phyloP scores from a whole-genome alignment of 2,888 invertebrate genomes.

The Nowickia ferox region DNA sequence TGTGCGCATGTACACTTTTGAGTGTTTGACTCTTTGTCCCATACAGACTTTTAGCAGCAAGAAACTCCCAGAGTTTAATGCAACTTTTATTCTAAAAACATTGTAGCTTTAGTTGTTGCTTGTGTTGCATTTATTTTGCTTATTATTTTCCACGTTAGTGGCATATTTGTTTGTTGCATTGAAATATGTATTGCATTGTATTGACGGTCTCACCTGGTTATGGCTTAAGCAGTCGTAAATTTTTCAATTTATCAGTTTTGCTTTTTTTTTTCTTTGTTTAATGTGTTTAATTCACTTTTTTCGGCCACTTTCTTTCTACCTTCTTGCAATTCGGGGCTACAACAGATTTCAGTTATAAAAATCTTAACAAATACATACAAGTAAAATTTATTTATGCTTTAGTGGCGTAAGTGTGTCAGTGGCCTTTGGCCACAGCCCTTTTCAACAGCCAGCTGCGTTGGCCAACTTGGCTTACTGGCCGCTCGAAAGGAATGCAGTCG shows the following conservation, averaged over 20 bases:
- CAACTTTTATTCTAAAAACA: conserved; percentile 30
- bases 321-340: conserved; percentile 49
- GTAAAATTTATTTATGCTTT: conserved; percentile 37
- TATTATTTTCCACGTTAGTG: conserved; percentile 34
- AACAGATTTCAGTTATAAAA: conserved; percentile 35
- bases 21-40: conserved; percentile 56
- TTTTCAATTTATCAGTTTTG: conserved; percentile 67
- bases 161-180: conserved; percentile 39
- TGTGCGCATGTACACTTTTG: conserved; percentile 33
- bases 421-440: conserved; percentile 75
- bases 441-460: conserved; percentile 44
- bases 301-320: conserved; percentile 67
- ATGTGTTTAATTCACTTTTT: conserved; percentile 60
- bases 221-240: conserved; percentile 66
- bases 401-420: conserved; percentile 72
- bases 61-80: conserved; percentile 26
- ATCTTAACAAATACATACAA: conserved; percentile 33
- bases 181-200: conserved; percentile 47
- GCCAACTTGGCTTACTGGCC: conserved; percentile 25
- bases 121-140: conserved; percentile 40
- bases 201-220: conserved; percentile 69
- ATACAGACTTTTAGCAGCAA: conserved; percentile 21
- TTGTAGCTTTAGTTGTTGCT: conserved; percentile 15
- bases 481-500: conserved; percentile 45
- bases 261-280: conserved; percentile 21